These are phyloP conservation scores for Charina bottae DNA, from an alignment of 2,113 vertebrate species.

Conservation along the genomic window DNA sequence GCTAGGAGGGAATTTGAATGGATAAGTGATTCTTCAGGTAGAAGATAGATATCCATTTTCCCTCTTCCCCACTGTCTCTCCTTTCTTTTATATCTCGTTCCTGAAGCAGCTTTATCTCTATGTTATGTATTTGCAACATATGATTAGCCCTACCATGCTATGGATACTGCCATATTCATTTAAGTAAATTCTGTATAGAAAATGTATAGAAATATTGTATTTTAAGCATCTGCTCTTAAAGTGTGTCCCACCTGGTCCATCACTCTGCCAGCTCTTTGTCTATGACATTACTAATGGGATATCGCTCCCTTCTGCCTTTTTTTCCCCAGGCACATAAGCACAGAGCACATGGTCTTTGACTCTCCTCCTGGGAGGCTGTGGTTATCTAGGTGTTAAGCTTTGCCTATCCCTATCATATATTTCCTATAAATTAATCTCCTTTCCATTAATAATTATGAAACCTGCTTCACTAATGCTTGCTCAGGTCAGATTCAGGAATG, in stretches of 20 bases:
- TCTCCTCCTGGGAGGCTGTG: neutral
- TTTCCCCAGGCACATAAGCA: neutral
- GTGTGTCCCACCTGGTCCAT: neutral
- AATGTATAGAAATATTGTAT: neutral
- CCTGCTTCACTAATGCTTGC: neutral
- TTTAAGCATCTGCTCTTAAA: neutral
- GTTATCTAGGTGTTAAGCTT: neutral
- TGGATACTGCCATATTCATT: neutral
- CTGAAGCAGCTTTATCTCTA: neutral
- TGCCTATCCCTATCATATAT: neutral
- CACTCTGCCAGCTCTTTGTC: neutral
- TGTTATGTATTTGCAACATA: neutral
- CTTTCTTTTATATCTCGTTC: too few species aligned
- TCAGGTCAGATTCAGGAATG: neutral
- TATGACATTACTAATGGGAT: neutral
- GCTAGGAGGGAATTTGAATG: neutral
- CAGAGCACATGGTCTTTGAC: neutral
- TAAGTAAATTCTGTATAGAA: neutral
- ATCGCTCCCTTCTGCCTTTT: neutral
- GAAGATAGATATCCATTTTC: too few species aligned
- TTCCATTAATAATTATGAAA: neutral
- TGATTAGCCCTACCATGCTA: neutral
- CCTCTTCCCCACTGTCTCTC: too few species aligned
- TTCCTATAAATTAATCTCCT: neutral
- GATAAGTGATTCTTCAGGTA: neutral